Evolutionary conservation across 2,113 vertebrate genomes (phyloP), one percentile per base, ranked within the genome.

Genomic region (Melanerpes formicivorus): DNA sequence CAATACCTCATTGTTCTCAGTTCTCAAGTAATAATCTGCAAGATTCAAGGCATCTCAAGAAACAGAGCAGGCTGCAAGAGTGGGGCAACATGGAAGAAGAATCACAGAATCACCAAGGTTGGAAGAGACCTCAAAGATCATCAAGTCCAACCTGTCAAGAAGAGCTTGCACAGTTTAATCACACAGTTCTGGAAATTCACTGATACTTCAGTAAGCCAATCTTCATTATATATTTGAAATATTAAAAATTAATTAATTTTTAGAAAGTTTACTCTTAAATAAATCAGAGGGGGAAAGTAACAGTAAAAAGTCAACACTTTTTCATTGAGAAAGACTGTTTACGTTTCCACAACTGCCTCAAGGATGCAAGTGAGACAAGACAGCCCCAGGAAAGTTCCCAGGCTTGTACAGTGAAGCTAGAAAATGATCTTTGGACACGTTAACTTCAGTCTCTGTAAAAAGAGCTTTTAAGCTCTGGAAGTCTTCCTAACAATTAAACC

Each of bases 201-300:
- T 12, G 18, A 30, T 44, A 54, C 37, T 84, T 75, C 71, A 88
- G 19, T 44, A 75, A 81, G 14, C 8, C 21, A 30, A 4, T 23
- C 25, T 48, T 72, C 62, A 64, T 46, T 60, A 32, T 5, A 11
- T 19, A 67, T 42, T 63, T 40, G 29, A 65, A 90, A 78, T 81
- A 78, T 29, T 25, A 72, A 59, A 88, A 71, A 17, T 14, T 0
- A 6, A 9, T 21, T 67, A 0, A 40, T 56, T 0, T 44, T 56
- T 7, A 44, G 10, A 48, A n/a, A 80, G 13, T 30, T 82, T 70
- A 40, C 34, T 32, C 59, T 63, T 74, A 42, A 81, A 52, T 40
- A 92, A 66, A 25, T 42, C 4, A 27, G 27, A 79, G 6, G 5
- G 16, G 12, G 27, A 86, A 88, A 86, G 54, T 9, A 88, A 54